A percentile compares a stretch with the other conserved stretches of the same genome.
These are phyloP conservation scores for Girardinichthys multiradiatus DNA, from an alignment of 2,113 vertebrate genomes.

Conservation along the genomic window DNA sequence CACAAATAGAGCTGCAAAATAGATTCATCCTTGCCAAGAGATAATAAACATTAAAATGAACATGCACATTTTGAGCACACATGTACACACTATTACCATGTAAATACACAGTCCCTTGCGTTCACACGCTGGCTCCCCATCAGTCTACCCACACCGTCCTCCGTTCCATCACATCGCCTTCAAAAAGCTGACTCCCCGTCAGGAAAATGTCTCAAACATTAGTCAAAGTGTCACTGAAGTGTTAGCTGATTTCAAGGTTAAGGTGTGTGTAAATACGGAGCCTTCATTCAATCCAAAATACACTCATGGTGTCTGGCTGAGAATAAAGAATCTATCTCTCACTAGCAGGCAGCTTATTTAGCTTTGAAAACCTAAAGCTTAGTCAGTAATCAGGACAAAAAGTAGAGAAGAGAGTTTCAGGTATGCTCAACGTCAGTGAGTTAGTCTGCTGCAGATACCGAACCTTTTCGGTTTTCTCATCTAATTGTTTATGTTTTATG, in stretches of 20 bases:
- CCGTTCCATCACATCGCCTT: not conserved
- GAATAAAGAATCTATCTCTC: not conserved
- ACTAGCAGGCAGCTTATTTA: not conserved
- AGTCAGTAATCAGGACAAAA: not conserved
- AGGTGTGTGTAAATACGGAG: not conserved
- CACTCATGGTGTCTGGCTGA: not conserved
- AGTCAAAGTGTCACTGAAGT: not conserved
- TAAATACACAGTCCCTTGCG: not conserved
- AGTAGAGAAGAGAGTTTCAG: not conserved
- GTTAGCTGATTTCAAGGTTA: not conserved
- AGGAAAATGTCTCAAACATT: not conserved
- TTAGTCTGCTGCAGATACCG: not conserved
- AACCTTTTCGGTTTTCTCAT: not conserved
- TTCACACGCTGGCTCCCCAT: not conserved
- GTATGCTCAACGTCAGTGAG: not conserved
- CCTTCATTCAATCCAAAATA: not conserved
- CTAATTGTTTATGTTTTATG: not conserved
- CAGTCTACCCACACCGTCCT: not conserved
- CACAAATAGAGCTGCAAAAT: slow-evolving; percentile 43
- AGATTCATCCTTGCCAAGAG: slow-evolving; percentile 36
- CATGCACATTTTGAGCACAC: slow-evolving; percentile 4
- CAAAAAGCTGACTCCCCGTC: not conserved
- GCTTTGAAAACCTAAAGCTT: not conserved
- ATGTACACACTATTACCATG: slow-evolving; percentile 4
- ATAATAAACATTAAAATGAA: slow-evolving; percentile 13